Conservation (phyloP, 1,140 invertebrate species). For the Stegodyphus mimosarum region DNA sequence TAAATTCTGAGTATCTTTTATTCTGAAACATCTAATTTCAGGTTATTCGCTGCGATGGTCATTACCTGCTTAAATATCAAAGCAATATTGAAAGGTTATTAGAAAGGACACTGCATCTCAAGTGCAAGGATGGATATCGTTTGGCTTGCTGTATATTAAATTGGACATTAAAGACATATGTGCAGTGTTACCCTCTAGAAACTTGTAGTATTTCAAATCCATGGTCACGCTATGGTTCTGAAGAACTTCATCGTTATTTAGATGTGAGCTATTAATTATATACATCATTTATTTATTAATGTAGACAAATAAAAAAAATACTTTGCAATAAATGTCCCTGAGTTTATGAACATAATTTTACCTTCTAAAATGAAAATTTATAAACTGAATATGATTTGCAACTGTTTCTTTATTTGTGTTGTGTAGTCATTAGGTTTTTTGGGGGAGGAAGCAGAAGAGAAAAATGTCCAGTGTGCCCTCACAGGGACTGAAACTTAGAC, state of each 20-base stretch:
- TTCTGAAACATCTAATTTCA: constrained; percentile 63
- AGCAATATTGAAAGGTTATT: constrained; percentile 74
- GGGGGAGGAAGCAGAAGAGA: too few species aligned
- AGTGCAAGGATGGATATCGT: constrained; percentile 74
- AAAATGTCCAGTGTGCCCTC: too few species aligned
- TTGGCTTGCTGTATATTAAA: constrained; percentile 71
- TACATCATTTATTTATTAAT: too few species aligned
- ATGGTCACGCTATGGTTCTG: constrained; percentile 35
- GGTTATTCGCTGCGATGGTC: constrained; percentile 74
- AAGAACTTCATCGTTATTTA: constrained; percentile 28
- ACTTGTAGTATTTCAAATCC: constrained; percentile 73
- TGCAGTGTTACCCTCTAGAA: constrained; percentile 75
- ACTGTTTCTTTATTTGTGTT: too few species aligned
- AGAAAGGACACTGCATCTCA: constrained; percentile 74
- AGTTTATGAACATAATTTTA: too few species aligned
- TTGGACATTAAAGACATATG: constrained; percentile 73
- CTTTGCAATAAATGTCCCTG: too few species aligned
- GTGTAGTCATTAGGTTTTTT: too few species aligned
- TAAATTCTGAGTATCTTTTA: not conserved
- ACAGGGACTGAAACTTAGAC: too few species aligned
- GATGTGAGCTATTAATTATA: constrained; percentile 17
- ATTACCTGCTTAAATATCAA: constrained; percentile 74
- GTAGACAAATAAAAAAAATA: too few species aligned
- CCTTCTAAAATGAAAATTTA: too few species aligned
- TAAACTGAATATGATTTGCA: too few species aligned